Base-by-base conservation (phyloP, 2,888 invertebrate species). In the Dasypogon diadema region DNA sequence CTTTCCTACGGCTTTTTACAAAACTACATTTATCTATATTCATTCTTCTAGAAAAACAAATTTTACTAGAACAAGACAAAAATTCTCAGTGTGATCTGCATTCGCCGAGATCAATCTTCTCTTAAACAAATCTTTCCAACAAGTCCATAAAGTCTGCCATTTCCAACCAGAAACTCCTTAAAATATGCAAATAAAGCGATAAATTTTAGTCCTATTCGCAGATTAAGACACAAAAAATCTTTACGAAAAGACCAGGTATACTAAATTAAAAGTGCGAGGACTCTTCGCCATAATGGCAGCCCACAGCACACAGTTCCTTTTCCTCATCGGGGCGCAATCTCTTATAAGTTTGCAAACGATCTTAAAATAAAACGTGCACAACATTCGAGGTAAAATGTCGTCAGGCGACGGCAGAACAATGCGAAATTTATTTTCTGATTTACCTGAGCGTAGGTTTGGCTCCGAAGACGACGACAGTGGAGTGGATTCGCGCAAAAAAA, bases 181-280 rank as follows among this genome's bases (percentile, higher is more conserved):
- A 85, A 85, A 85, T 85, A 85, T 85, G 85, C 83, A 85, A 85
- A 85, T 85, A 84, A 85, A 85, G 85, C 85, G 84, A 85, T 85
- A 85, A 85, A 85, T 85, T 84, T 85, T 63, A 73, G 63, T 65
- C 54, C 65, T 60, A 60, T 75, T 55, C 55, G 22, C 63, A 63
- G 74, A 76, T 76, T 76, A 76, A 76, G 76, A 76, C 76, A 76
- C 76, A 74, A 76, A 76, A 74, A 76, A 76, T 74, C 73, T 60
- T 65, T 76, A 74, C 58, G 48, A 63, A 63, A 74, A 74, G 73
- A 34, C 51, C 73, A 73, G 22, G 56, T 24, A 73, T 42, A 55
- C 56, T 73, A 73, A 73, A 73, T 73, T 73, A 73, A 73, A 73
- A 73, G 56, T 42, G 73, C 73, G 73, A 56, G 56, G 56, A 56